A percentile compares a stretch with the other conserved stretches of the same genome.
phyloP scores from a whole-genome alignment of 2,888 invertebrate genomes.

The Cheilosia impressa region DNA sequence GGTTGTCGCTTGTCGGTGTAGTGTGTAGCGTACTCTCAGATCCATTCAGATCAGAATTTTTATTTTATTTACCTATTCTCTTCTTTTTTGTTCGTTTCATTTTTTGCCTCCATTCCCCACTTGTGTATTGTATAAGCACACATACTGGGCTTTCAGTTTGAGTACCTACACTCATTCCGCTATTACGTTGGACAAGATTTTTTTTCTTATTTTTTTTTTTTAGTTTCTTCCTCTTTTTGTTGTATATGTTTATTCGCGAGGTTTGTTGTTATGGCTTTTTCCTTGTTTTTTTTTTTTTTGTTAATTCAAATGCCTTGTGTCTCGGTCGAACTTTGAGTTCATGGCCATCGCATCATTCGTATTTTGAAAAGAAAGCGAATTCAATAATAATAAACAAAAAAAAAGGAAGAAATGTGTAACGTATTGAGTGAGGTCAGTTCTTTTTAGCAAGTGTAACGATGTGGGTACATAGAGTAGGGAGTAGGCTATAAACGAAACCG shows the following conservation, averaged over 20 bases:
- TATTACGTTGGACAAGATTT: conserved; percentile 49
- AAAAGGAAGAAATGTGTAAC: conserved; percentile 59
- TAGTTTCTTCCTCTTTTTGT: conserved; percentile 8
- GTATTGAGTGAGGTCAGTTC: conserved; percentile 67
- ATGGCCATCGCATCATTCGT: conserved; percentile 68
- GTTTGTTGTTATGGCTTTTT: conserved; percentile 55
- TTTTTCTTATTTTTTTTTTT: conserved; percentile 24
- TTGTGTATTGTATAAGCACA: conserved; percentile 47
- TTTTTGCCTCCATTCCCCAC: conserved; percentile 21
- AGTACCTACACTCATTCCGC: conserved; percentile 51
- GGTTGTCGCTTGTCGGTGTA: conserved; percentile 4
- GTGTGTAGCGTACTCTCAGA: conserved; percentile 39
- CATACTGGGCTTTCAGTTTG: conserved; percentile 34
- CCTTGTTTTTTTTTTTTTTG: conserved; percentile 31
- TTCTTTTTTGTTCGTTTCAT: conserved; percentile 27
- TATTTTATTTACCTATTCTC: conserved; percentile 52
- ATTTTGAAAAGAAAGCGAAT: conserved; percentile 72
- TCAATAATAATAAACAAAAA: conserved; percentile 35
- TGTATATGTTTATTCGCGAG: conserved; percentile 63
- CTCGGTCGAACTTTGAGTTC: conserved; percentile 62
- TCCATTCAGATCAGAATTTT: conserved; percentile 63
- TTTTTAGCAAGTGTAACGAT: conserved; percentile 51
- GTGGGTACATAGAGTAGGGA: not conserved
- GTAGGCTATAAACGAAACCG: conserved; percentile 8
- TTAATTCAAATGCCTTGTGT: conserved; percentile 60